phyloP scores from a whole-genome alignment of 1,140 invertebrate species.

The Scaptomyza pallida region DNA sequence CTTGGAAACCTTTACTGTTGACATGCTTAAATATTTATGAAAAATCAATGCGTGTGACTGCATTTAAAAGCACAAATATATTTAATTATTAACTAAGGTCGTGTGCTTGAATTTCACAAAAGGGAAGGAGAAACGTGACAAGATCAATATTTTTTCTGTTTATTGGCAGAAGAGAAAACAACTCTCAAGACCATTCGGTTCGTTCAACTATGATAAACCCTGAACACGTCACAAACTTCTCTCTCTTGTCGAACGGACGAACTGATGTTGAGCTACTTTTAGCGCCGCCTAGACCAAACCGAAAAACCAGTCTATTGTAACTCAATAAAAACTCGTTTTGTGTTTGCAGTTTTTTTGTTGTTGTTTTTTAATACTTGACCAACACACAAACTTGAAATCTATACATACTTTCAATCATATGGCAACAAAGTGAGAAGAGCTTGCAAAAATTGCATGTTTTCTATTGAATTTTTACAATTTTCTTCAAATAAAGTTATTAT shows the following conservation, averaged over 20 bases:
- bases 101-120: not conserved
- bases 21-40: not conserved
- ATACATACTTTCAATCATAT: not conserved
- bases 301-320: constrained; percentile 61
- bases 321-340: constrained; percentile 60
- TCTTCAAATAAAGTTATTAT: too few relatives aligned
- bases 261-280: constrained; percentile 1
- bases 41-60: constrained; percentile 10
- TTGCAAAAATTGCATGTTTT: not conserved
- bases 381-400: constrained; percentile 8
- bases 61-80: not conserved
- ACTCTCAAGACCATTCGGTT: constrained; percentile 40
- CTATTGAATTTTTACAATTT: too few relatives aligned
- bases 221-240: constrained; percentile 29
- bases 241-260: constrained; percentile 2
- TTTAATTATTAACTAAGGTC: constrained; percentile 14
- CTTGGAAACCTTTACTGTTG: not conserved
- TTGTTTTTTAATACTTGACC: constrained; percentile 14
- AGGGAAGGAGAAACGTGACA: constrained; percentile 33
- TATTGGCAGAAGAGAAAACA: constrained; percentile 48
- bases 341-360: constrained; percentile 31
- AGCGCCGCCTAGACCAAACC: constrained; percentile 14
- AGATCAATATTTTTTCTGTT: constrained; percentile 37
- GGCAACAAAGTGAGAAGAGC: too few relatives aligned
- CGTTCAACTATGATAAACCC: constrained; percentile 62